Evolutionary conservation across 1,140 invertebrate species (phyloP), one percentile per base, ranked within the genome.

Genomic region (Caenorhabditis brenneri): DNA sequence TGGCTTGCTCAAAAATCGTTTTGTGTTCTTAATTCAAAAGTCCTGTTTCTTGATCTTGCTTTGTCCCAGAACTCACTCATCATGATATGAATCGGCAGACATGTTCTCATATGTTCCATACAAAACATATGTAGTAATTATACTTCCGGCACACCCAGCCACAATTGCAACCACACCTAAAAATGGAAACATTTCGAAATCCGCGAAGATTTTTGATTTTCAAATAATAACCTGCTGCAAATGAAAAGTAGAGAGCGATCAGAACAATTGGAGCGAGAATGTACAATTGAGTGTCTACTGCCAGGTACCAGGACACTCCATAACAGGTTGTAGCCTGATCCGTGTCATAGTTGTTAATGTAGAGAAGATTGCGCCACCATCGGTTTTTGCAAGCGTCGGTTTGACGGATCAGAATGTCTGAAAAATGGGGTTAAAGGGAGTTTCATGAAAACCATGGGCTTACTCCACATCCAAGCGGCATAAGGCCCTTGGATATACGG

Each of bases 241-340:
- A 65, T 36, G 24, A 39, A 3, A 81, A 49, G 51, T 69, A 80
- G 22, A 84, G 69, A n/a, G 65, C 65, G 24, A 84, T 22, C 5
- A 84, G 79, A 53, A 84, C 29, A 27, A 85, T 79, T 29, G 84
- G 84, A 65, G 84, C 81, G 1, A 85, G 22, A 24, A 85, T 24
- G 46, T 92, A 92, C 69, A 92, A 90, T 87, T 92, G 92, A 90
- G 92, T 92, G 82, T 92, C 92, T 42, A 92, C 91, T 10, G 92
- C 90, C 27, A 92, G 79, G 81, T 92, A 92, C 92, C 92, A 92
- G 0, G 91, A 88, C 88, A 79, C 31, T 53, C 31, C 60, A 39
- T 85, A 85, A 29, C 84, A 85, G n/a, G 58, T 65, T 36, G 58
- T 65, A 29, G 15, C 36, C 16, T 65, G 58, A 36, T 36, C 19